phyloP scores from a whole-genome alignment of 1,140 invertebrate species.

The Drosophila ananassae region DNA sequence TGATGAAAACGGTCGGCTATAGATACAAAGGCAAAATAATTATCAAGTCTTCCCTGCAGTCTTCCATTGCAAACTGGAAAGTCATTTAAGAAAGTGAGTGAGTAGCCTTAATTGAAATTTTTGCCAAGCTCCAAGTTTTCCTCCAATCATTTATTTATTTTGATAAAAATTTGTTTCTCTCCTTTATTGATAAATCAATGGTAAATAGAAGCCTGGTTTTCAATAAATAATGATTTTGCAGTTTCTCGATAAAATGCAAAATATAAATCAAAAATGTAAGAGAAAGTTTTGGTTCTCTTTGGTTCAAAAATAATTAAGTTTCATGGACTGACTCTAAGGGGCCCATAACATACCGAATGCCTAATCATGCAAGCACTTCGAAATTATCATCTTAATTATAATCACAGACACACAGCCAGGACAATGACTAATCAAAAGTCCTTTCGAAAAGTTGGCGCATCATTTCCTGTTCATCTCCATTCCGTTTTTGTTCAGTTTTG shows the following conservation, averaged over 20 bases:
- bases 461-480: slow-evolving; percentile 42
- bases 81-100: background rate
- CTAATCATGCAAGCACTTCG: slow-evolving; percentile 30
- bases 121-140: background rate
- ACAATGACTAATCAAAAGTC: slow-evolving; percentile 49
- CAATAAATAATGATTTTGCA: background rate
- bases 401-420: slow-evolving; percentile 20
- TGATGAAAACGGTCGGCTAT: slow-evolving; percentile 14
- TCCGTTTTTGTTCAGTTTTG: slow-evolving; percentile 19
- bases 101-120: background rate
- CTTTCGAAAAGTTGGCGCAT: slow-evolving; percentile 26
- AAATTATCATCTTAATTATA: slow-evolving; percentile 22
- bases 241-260: background rate
- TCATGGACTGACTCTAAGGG: no score
- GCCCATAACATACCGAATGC: slow-evolving; percentile 7
- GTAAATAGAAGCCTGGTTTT: background rate
- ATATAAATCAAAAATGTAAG: background rate
- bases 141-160: background rate
- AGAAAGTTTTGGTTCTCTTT: no score
- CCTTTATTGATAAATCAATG: background rate
- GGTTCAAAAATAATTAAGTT: no score
- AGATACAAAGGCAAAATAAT: slow-evolving; percentile 22
- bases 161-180: background rate
- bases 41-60: slow-evolving; percentile 17
- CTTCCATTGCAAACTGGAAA: background rate